Evolutionary conservation across 2,888 invertebrate genomes (phyloP).

Genomic region (Coelogynopora nodosa): DNA sequence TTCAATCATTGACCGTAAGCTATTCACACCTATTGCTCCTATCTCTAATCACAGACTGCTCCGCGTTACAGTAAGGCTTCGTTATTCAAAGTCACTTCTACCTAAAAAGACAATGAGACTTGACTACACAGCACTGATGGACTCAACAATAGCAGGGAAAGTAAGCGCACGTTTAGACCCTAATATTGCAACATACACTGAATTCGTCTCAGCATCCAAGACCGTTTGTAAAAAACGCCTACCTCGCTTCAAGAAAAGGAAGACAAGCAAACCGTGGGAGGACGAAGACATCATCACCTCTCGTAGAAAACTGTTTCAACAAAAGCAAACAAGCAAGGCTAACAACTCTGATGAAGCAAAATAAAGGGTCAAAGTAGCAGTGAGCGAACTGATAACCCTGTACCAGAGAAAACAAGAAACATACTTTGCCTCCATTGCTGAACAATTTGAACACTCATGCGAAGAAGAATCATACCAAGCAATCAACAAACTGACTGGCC

Average conservation of each 20-base stretch:
- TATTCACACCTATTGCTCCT: conserved; percentile 28
- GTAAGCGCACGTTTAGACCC: conserved; percentile 20
- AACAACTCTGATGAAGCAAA: conserved; percentile 24
- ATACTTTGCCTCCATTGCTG: conserved; percentile 27
- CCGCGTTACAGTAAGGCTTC: background rate
- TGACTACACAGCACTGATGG: conserved; percentile 24
- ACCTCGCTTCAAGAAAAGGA: conserved; percentile 21
- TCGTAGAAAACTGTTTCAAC: conserved; percentile 20
- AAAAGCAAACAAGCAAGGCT: background rate
- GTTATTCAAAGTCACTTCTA: conserved; percentile 21
- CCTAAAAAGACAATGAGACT: conserved; percentile 27
- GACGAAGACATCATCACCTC: conserved; percentile 24
- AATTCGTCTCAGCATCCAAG: conserved; percentile 24
- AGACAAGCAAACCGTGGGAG: conserved; percentile 29
- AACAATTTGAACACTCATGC: conserved; percentile 31
- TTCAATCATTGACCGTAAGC: conserved; percentile 20
- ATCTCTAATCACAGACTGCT: conserved; percentile 28
- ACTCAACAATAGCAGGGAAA: conserved; percentile 31
- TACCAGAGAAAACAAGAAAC: conserved; percentile 31
- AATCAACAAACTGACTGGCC: conserved; percentile 31
- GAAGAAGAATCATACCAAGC: conserved; percentile 23
- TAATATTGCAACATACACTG: conserved; percentile 25
- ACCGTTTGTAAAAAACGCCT: conserved; percentile 5
- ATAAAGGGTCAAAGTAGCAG: conserved; percentile 22
- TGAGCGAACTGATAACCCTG: conserved; percentile 28